Percentiles rank a stretch among this genome's conserved stretches.
These are phyloP conservation scores for Rhinichthys osculus DNA, from an alignment of 2,797 vertebrate genomes.

Conservation along the genomic window DNA sequence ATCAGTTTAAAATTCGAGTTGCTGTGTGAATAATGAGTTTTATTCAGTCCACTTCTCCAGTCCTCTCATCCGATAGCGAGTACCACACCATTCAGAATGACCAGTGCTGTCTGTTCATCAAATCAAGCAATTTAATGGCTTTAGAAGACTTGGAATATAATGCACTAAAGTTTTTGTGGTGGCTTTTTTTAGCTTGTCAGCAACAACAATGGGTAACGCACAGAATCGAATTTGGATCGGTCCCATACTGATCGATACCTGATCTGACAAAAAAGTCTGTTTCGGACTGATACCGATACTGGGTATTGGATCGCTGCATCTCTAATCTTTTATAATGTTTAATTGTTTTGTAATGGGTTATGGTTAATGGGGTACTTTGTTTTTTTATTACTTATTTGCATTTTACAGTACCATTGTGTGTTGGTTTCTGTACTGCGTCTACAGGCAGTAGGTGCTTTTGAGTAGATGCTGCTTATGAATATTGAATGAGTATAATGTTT, in stretches of 20 bases:
- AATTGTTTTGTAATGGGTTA: not conserved
- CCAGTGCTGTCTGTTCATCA: not conserved
- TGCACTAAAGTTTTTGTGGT: not conserved
- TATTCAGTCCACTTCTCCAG: not conserved
- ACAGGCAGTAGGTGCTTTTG: constrained; percentile 31
- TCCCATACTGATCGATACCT: too few species aligned
- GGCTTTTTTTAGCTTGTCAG: not conserved
- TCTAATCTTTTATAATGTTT: not conserved
- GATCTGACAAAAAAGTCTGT: not conserved
- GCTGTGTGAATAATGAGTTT: not conserved
- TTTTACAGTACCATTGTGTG: not conserved
- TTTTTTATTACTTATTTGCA: not conserved
- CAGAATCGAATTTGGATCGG: not conserved
- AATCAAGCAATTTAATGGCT: not conserved
- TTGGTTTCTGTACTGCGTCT: constrained; percentile 18
- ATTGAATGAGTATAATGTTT: constrained; percentile 55
- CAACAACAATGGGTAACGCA: not conserved
- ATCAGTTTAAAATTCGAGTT: not conserved
- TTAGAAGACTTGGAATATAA: not conserved
- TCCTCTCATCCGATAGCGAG: not conserved
- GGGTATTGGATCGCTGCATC: not conserved
- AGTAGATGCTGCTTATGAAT: constrained; percentile 52
- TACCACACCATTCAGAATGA: not conserved
- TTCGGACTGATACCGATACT: too few species aligned
- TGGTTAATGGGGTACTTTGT: not conserved